Evolutionary conservation across 2,888 invertebrate genomes (phyloP).

Genomic region (Epinotia brunnichana): DNA sequence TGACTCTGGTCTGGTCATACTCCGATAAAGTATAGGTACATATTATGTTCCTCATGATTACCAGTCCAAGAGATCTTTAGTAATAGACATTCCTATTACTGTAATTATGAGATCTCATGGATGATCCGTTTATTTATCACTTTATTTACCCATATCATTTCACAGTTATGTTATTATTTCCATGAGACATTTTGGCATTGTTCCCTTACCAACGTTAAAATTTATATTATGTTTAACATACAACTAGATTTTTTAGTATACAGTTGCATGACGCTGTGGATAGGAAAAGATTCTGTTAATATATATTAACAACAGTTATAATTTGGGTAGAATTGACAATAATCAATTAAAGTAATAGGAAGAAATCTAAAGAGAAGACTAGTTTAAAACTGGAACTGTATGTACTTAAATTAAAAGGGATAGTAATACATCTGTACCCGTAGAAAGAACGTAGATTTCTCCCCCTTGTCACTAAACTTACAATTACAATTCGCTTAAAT

Average conservation of each 20-base stretch:
- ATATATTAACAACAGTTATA: slow-evolving; percentile 1
- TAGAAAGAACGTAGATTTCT: slow-evolving; percentile 46
- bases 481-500: slow-evolving; percentile 17
- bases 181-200: slow-evolving; percentile 50
- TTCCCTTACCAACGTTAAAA: slow-evolving; percentile 53
- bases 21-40: background rate
- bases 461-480: slow-evolving; percentile 46
- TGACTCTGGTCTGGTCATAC: too few species aligned
- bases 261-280: slow-evolving; percentile 13
- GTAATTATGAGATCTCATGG: slow-evolving; percentile 10
- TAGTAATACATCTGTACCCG: slow-evolving; percentile 45
- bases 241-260: slow-evolving; percentile 10
- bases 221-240: slow-evolving; percentile 24
- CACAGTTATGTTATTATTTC: slow-evolving; percentile 31
- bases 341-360: slow-evolving; percentile 8
- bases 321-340: background rate
- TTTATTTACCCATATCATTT: slow-evolving; percentile 16
- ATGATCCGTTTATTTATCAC: background rate
- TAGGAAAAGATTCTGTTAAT: slow-evolving; percentile 22
- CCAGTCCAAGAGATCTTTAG: background rate
- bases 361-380: slow-evolving; percentile 26
- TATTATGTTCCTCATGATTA: background rate
- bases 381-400: slow-evolving; percentile 17
- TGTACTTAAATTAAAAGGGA: slow-evolving; percentile 19
- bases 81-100: background rate